Base-by-base conservation (phyloP, 92 coral and sea anemone species). In the Zoanthus sociatus region DNA sequence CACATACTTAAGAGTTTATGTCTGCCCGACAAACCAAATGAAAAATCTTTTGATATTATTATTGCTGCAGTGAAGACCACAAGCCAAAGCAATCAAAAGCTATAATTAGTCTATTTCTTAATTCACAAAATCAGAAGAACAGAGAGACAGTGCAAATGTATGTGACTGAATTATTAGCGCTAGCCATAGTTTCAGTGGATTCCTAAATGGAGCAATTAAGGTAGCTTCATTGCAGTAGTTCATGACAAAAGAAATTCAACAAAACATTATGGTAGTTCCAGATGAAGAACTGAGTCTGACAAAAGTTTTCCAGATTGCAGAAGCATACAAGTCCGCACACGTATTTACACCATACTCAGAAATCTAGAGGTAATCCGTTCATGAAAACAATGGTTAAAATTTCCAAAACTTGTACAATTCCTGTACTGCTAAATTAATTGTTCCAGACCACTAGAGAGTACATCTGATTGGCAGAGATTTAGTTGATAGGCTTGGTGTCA, bases 241-340 rank as follows among this genome's bases (percentile, higher is more conserved):
- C 42, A 75, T 5, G 79, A 75, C 46, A 75, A 46, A 26, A 16
- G 13, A 75, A 75, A 30, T 31, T 13, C 79, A 75, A 51, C 11
- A 75, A 51, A 31, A 30, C 42, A 75, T 1, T 53, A 21, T 75
- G 32, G 79, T 56, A 16, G 61, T 51, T 11, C 79, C 14, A 9
- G 79, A 32, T 75, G 79, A 3, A 75, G 58, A 75, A 75, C 48
- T 33, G 55, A 75, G 26, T 75, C 37, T 75, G 20, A 32, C 79
- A 46, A 75, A 75, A 51, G 79, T 33, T 45, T 75, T 37, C 61
- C 55, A 75, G 79, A 75, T 37, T 75, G 79, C 79, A 75, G 55
- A 75, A 75, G 79, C 3, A 20, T 51, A 33, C 16, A 16, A 75
- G 32, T n/a, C 79, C 16, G 55, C 55, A 37, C 78, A 1, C 50